phyloP scores from a whole-genome alignment of 2,113 vertebrate species.

The Mesembrinibis cayennensis region DNA sequence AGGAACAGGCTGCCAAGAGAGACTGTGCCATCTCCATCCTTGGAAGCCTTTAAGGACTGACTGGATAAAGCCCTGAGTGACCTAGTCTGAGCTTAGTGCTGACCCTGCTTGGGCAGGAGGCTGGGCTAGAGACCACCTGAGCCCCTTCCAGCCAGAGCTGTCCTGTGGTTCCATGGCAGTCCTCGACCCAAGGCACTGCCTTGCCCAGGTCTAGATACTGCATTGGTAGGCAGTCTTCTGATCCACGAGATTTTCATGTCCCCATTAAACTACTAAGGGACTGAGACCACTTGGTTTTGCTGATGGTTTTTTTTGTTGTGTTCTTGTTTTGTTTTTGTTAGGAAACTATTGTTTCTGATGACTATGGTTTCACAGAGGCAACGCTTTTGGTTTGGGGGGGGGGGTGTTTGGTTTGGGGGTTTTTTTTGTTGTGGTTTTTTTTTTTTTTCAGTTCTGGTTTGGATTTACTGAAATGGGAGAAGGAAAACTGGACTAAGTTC shows the following conservation, averaged over 20 bases:
- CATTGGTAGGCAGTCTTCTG: neutral
- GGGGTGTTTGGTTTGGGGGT: too few species aligned
- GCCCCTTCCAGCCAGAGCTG: neutral
- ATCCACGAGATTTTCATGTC: neutral
- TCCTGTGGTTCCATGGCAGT: neutral
- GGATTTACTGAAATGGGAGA: neutral
- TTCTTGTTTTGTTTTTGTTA: neutral
- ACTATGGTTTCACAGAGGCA: neutral
- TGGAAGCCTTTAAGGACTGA: neutral
- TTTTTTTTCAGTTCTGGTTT: neutral
- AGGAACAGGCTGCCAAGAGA: neutral
- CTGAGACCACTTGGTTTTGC: neutral
- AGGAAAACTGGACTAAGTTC: neutral
- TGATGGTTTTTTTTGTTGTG: neutral
- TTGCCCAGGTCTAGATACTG: neutral
- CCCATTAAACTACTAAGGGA: neutral
- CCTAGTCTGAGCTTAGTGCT: neutral
- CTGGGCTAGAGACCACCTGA: neutral
- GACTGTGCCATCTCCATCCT: neutral
- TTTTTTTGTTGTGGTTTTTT: too few species aligned
- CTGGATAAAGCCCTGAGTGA: neutral
- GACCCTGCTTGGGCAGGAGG: neutral
- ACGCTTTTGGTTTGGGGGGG: neutral
- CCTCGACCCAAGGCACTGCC: neutral
- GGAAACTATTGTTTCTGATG: neutral